phyloP scores from a whole-genome alignment of 2,113 vertebrate genomes.

The Lichenostomus cassidix region DNA sequence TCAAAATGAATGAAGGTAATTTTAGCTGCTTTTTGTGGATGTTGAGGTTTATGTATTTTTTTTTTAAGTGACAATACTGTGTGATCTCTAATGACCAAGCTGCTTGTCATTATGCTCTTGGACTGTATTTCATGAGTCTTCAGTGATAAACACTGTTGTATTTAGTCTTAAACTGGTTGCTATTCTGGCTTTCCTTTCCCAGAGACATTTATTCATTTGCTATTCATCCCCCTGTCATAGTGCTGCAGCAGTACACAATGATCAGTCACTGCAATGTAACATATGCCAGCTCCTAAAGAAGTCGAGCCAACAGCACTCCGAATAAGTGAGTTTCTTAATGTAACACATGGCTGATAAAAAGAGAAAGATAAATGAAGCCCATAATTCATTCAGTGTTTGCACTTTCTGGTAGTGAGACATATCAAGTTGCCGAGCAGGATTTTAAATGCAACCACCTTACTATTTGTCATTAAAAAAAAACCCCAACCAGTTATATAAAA shows the following conservation, averaged over 20 bases:
- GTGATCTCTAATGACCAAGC: neutral
- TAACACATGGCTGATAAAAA: slow-evolving; percentile 12
- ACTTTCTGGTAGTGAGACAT: slow-evolving; percentile 18
- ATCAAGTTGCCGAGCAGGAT: slow-evolving; percentile 37
- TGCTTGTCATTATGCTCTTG: neutral
- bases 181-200: neutral
- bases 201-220: neutral
- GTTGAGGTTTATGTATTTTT: neutral
- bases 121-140: neutral
- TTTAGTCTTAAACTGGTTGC: slow-evolving; percentile 12
- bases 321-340: slow-evolving; percentile 43
- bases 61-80: neutral
- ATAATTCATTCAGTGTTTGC: slow-evolving; percentile 3
- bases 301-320: slow-evolving; percentile 37
- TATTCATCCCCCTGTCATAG: slow-evolving; percentile 10
- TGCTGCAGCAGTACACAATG: neutral
- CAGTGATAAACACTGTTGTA: neutral
- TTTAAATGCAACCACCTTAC: slow-evolving; percentile 11
- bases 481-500: neutral
- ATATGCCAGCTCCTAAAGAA: neutral
- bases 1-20: neutral
- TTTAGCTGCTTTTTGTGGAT: neutral
- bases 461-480: slow-evolving; percentile 17
- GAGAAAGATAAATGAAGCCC: slow-evolving; percentile 8
- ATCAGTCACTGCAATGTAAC: slow-evolving; percentile 29